Percentiles rank a stretch among this genome's conserved stretches.
Conservation (phyloP, 1,140 invertebrate genomes). For the Drosophila sturtevanti region DNA sequence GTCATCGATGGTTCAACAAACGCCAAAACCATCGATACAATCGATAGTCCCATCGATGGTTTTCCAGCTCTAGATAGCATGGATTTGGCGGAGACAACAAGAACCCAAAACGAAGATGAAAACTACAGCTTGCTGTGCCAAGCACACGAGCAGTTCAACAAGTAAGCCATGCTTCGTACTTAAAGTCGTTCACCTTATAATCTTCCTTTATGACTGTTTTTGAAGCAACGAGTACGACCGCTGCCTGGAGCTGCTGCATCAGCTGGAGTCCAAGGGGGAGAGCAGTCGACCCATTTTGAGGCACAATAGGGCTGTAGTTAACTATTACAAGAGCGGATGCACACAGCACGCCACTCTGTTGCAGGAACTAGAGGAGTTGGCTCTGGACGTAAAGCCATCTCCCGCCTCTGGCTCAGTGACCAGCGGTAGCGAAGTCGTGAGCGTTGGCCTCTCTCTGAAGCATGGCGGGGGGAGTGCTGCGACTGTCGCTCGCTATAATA, state of each 20-base stretch:
- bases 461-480: slow-evolving; percentile 46
- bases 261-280: slow-evolving; percentile 85
- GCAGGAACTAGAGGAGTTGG: slow-evolving; percentile 84
- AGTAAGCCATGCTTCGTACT: slow-evolving; percentile 37
- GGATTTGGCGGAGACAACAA: slow-evolving; percentile 72
- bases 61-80: slow-evolving; percentile 37
- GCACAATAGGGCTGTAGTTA: slow-evolving; percentile 89
- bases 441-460: slow-evolving; percentile 45
- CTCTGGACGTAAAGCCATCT: slow-evolving; percentile 26
- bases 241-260: slow-evolving; percentile 85
- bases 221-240: slow-evolving; percentile 83
- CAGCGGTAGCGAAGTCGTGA: slow-evolving; percentile 1
- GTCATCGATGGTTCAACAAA: too few species aligned
- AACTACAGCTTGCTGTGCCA: slow-evolving; percentile 69
- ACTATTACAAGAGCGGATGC: slow-evolving; percentile 88
- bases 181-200: background rate
- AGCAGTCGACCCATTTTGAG: slow-evolving; percentile 88
- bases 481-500: slow-evolving; percentile 89
- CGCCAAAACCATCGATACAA: too few species aligned
- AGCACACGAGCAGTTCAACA: slow-evolving; percentile 74
- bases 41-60: too few species aligned
- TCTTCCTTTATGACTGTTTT: background rate
- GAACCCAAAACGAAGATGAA: slow-evolving; percentile 72
- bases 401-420: background rate
- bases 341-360: slow-evolving; percentile 88